Percentiles rank a stretch among this genome's conserved stretches.
Evolutionary conservation across 2,888 invertebrate species (phyloP).

Genomic region (Sesia apiformis): DNA sequence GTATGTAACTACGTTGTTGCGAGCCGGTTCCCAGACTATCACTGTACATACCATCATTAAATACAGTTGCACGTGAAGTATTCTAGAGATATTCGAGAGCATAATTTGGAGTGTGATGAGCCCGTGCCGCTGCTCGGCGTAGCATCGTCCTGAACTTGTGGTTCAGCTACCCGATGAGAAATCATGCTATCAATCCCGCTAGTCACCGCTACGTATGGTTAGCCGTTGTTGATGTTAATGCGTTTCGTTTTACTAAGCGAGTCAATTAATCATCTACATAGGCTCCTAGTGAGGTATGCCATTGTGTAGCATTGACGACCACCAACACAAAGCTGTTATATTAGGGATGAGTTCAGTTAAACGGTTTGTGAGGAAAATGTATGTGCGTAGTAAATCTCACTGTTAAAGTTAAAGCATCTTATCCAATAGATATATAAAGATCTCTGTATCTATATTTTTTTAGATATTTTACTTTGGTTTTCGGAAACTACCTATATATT

Average conservation of each 20-base stretch:
- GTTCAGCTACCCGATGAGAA: conserved; percentile 38
- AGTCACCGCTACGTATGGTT: conserved; percentile 51
- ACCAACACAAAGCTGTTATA: too few species aligned
- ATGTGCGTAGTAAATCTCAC: too few species aligned
- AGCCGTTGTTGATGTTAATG: conserved; percentile 44
- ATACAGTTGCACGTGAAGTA: conserved; percentile 62
- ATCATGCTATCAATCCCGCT: conserved; percentile 56
- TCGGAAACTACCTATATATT: too few species aligned
- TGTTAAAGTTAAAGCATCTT: too few species aligned
- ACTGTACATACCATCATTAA: conserved; percentile 57
- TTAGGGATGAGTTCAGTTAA: too few species aligned
- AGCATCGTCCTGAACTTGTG: too few species aligned
- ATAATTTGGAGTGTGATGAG: conserved; percentile 55
- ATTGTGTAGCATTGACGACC: too few species aligned
- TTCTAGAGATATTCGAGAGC: conserved; percentile 55
- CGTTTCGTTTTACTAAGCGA: conserved; percentile 55
- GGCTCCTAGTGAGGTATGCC: too few species aligned
- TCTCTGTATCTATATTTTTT: too few species aligned
- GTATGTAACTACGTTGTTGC: conserved; percentile 47
- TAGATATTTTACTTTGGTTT: too few species aligned
- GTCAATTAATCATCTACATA: conserved; percentile 56
- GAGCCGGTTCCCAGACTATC: conserved; percentile 61
- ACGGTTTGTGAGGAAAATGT: too few species aligned
- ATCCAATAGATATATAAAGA: too few species aligned
- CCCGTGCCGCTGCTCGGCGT: conserved; percentile 11